Percentiles rank a stretch among this genome's conserved stretches.
Conservation (phyloP, 92 coral and sea anemone genomes). For the Pocillopora grandis region DNA sequence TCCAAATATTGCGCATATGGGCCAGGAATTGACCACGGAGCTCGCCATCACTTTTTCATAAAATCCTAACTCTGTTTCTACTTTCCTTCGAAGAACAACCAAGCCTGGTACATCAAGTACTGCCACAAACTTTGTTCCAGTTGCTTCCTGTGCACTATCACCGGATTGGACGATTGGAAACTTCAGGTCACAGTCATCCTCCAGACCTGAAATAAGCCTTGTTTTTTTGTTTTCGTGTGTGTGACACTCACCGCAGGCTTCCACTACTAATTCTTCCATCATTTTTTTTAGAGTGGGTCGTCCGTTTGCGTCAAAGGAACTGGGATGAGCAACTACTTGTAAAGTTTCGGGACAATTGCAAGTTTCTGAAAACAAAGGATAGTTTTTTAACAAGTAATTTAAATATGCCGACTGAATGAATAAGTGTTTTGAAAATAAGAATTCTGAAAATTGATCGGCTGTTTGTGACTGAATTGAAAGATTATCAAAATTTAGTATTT, state of each 20-base stretch:
- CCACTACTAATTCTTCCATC: not conserved
- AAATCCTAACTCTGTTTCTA: not conserved
- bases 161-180: slow-evolving; percentile 3
- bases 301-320: slow-evolving; percentile 16
- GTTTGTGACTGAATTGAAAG: no score
- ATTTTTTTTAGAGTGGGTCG: not conserved
- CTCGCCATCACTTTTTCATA: slow-evolving; percentile 22
- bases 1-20: slow-evolving; percentile 24
- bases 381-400: not conserved
- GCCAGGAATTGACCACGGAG: slow-evolving; percentile 31
- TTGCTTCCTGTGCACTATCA: not conserved
- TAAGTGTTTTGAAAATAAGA: no score
- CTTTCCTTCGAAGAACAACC: slow-evolving; percentile 18
- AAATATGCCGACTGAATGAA: no score
- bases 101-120: slow-evolving; percentile 41
- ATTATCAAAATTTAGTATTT: no score
- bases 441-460: no score
- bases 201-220: not conserved
- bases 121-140: slow-evolving; percentile 20
- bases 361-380: not conserved
- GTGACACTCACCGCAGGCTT: slow-evolving; percentile 20
- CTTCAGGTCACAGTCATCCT: not conserved
- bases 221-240: slow-evolving; percentile 5
- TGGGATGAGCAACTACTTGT: not conserved
- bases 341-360: slow-evolving; percentile 33